These are phyloP conservation scores for Micromussa lordhowensis DNA, from an alignment of 92 coral and sea anemone genomes.

Conservation along the genomic window DNA sequence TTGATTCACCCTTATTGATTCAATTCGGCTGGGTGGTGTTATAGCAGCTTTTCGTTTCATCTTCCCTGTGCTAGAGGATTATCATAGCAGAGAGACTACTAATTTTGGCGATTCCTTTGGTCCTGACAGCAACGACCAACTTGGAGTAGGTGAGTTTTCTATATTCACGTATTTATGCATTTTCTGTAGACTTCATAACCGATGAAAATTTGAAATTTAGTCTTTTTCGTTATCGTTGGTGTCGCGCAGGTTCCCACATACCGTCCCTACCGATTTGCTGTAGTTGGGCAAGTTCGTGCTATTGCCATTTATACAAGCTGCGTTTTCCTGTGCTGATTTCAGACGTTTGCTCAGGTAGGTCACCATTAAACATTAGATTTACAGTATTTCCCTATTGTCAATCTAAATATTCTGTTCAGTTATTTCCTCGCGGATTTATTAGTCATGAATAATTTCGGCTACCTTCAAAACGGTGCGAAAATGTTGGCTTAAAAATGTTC, in stretches of 20 bases:
- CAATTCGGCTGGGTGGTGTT: slow-evolving; percentile 15
- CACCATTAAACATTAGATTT: slow-evolving; percentile 12
- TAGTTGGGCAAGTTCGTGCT: slow-evolving; percentile 9
- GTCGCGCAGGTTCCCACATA: not conserved
- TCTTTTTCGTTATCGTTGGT: no score
- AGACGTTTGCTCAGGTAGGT: slow-evolving; percentile 23
- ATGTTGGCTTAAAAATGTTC: not conserved
- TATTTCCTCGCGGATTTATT: no score
- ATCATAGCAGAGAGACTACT: slow-evolving; percentile 8
- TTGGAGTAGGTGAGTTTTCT: no score
- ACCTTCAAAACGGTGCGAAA: slow-evolving; percentile 16
- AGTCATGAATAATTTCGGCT: slow-evolving; percentile 10
- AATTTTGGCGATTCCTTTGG: no score
- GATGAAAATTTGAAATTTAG: no score
- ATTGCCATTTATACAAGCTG: slow-evolving; percentile 12
- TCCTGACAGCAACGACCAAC: no score
- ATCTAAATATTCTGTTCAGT: no score
- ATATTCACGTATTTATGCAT: no score
- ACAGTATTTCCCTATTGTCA: slow-evolving; percentile 19
- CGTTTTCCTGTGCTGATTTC: slow-evolving; percentile 6
- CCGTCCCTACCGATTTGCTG: slow-evolving; percentile 14
- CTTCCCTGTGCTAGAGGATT: slow-evolving; percentile 10
- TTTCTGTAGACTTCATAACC: no score
- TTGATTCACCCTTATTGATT: no score
- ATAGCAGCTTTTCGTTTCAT: slow-evolving; percentile 15